phyloP scores from a whole-genome alignment of 2,797 vertebrate species.

The Acrocephalus scirpaceus region DNA sequence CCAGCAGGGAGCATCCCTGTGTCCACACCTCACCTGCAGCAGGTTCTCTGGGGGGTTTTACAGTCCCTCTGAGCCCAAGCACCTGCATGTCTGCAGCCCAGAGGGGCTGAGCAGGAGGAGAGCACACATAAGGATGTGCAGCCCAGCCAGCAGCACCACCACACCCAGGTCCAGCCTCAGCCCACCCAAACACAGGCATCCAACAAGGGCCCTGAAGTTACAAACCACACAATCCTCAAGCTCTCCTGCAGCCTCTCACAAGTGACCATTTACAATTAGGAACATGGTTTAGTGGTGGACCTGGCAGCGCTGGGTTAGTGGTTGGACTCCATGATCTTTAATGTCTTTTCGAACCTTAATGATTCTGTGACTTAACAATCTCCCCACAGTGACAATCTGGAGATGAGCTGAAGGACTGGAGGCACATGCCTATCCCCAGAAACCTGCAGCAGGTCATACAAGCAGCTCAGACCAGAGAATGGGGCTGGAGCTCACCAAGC shows the following conservation, averaged over 20 bases:
- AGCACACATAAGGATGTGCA: not conserved
- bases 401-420: not conserved
- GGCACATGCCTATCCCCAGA: not conserved
- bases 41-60: not conserved
- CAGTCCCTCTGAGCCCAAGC: rapidly evolving
- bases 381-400: rapidly evolving
- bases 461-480: not conserved
- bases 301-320: not conserved
- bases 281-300: not conserved
- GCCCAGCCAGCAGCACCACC: not conserved
- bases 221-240: not conserved
- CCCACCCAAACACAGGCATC: not conserved
- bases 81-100: rapidly evolving
- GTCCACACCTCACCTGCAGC: rapidly evolving
- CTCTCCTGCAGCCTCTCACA: not conserved
- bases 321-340: not conserved
- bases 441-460: not conserved
- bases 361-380: not conserved
- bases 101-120: not conserved
- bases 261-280: not conserved
- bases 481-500: not conserved
- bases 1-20: not conserved
- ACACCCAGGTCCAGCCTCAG: not conserved
- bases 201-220: not conserved
- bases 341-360: not conserved